Percentiles rank a stretch among this genome's conserved stretches.
Evolutionary conservation across 2,797 vertebrate genomes (phyloP).

Genomic region (Furcifer pardalis): DNA sequence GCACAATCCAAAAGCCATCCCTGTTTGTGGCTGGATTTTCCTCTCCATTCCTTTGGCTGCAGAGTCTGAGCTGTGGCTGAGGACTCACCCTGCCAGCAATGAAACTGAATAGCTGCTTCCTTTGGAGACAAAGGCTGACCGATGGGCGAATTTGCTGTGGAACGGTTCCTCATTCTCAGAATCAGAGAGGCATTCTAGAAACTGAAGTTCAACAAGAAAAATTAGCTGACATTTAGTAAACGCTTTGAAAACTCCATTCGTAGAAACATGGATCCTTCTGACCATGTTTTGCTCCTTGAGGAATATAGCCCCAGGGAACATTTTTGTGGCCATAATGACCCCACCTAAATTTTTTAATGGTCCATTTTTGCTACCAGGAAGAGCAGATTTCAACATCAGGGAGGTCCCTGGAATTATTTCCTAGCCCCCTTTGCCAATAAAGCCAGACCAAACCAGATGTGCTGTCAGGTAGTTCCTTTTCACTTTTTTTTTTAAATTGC

Average conservation of each 20-base stretch:
- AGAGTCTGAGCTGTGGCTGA: neutral
- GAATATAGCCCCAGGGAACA: neutral
- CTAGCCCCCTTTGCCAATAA: too few species aligned
- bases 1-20: neutral
- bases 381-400: too few species aligned
- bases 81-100: conserved; percentile 81
- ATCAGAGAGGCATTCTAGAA: conserved; percentile 87
- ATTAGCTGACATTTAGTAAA: conserved; percentile 24
- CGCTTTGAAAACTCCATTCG: conserved; percentile 38
- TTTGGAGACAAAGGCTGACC: conserved; percentile 90
- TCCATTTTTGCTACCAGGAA: too few species aligned
- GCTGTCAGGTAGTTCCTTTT: neutral
- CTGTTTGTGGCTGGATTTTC: neutral
- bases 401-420: too few species aligned
- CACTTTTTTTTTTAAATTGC: too few species aligned
- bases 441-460: neutral
- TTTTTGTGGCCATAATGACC: too few species aligned
- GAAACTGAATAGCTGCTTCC: conserved; percentile 79
- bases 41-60: neutral
- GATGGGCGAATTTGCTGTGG: conserved; percentile 82
- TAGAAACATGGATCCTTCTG: conserved; percentile 23
- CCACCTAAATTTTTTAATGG: too few species aligned
- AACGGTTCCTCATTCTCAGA: conserved; percentile 95
- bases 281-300: neutral
- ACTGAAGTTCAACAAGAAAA: conserved; percentile 71